Evolutionary conservation across 2,888 invertebrate genomes (phyloP).

Genomic region (Boloria euphrosyne): DNA sequence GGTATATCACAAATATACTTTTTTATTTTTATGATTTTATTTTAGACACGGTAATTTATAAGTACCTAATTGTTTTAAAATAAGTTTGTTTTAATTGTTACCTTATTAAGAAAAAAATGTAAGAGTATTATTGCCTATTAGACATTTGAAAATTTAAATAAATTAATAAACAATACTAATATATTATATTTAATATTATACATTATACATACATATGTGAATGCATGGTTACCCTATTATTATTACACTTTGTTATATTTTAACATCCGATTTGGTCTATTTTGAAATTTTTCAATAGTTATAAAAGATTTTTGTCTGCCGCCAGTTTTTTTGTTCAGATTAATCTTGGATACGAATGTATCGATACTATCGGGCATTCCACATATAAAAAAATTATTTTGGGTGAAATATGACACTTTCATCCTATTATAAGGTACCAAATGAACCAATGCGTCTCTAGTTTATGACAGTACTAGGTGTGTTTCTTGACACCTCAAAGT

Average conservation of each 20-base stretch:
- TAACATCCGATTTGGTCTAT: constrained; percentile 1
- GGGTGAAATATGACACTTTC: constrained; percentile 9
- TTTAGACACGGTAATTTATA: too few species aligned
- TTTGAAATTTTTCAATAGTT: constrained; percentile 16
- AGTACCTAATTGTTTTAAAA: too few species aligned
- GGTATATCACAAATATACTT: too few species aligned
- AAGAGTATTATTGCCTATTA: too few species aligned
- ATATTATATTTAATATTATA: too few species aligned
- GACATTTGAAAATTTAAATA: neutral
- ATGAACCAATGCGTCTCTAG: too few species aligned
- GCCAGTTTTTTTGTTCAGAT: neutral
- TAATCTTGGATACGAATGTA: constrained; percentile 1
- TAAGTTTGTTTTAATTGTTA: too few species aligned
- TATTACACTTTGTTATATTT: constrained; percentile 3
- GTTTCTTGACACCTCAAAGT: too few species aligned
- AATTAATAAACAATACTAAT: neutral
- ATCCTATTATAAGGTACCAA: neutral
- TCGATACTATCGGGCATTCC: neutral
- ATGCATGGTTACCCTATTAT: constrained; percentile 15
- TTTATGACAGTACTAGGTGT: too few species aligned
- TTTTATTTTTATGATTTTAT: too few species aligned
- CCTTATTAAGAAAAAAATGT: too few species aligned
- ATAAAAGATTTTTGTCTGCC: neutral
- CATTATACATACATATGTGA: too few species aligned
- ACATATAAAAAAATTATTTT: constrained; percentile 2